These are phyloP conservation scores for Trichogramma evanescens DNA, from an alignment of 2,888 invertebrate genomes.

Conservation along the genomic window DNA sequence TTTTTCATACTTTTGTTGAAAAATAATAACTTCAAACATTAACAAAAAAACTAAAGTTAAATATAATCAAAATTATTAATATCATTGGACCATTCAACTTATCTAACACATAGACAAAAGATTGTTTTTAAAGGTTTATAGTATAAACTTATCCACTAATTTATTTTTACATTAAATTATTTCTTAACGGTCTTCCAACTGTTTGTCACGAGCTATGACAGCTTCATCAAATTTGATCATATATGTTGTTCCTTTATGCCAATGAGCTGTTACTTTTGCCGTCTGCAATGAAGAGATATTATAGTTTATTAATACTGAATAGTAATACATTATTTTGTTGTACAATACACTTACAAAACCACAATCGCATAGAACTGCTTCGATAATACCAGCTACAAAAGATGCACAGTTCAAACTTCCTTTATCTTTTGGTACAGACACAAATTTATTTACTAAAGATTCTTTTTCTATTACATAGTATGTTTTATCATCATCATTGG, in stretches of 20 bases:
- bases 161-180: background rate
- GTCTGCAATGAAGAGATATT: conserved; percentile 56
- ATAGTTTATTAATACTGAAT: background rate
- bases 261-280: conserved; percentile 95
- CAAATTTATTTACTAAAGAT: conserved; percentile 91
- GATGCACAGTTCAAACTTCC: conserved; percentile 95
- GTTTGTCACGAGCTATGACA: conserved; percentile 84
- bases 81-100: too few relatives aligned
- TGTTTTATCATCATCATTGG: conserved; percentile 95
- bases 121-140: background rate
- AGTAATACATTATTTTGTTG: background rate
- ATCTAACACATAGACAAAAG: background rate
- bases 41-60: background rate
- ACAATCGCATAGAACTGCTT: conserved; percentile 86
- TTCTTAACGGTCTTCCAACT: conserved; percentile 75
- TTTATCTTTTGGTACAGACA: conserved; percentile 97
- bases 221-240: conserved; percentile 97
- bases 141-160: background rate
- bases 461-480: conserved; percentile 99
- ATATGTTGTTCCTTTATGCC: conserved; percentile 99
- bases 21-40: background rate
- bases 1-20: conserved; percentile 4
- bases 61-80: background rate
- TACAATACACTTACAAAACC: conserved; percentile 80
- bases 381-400: conserved; percentile 97